These are phyloP conservation scores for Coecobrya sp. DNA, from an alignment of 2,888 invertebrate species.

Conservation along the genomic window DNA sequence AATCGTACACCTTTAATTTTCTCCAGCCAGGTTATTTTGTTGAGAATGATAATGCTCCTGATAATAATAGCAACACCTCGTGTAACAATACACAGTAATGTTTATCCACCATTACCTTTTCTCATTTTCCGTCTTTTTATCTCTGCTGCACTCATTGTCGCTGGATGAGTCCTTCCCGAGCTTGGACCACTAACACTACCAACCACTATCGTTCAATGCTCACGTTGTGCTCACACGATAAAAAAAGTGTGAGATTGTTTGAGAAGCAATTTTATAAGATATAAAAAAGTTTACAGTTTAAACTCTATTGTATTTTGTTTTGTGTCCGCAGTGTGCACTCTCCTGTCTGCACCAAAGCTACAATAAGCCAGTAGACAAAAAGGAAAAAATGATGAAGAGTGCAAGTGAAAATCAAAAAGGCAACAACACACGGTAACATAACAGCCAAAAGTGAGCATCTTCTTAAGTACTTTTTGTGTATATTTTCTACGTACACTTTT, in stretches of 20 bases:
- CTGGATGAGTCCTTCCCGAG: neutral
- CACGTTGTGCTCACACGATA: neutral
- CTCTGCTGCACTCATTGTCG: neutral
- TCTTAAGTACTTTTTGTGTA: conserved; percentile 15
- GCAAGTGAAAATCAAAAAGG: conserved; percentile 21
- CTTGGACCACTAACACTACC: too few relatives aligned
- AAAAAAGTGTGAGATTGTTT: conserved; percentile 20
- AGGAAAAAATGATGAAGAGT: neutral
- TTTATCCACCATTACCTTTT: neutral
- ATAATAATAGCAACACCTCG: too few relatives aligned
- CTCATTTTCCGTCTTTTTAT: neutral
- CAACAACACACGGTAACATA: neutral
- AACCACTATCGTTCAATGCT: neutral
- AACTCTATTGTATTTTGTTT: conserved; percentile 2
- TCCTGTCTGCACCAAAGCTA: neutral
- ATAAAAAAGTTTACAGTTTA: conserved; percentile 23
- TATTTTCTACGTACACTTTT: neutral
- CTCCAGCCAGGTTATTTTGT: too few relatives aligned
- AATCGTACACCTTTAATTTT: too few relatives aligned
- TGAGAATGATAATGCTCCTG: too few relatives aligned
- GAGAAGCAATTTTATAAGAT: conserved; percentile 14
- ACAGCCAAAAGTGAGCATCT: neutral
- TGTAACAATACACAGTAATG: neutral
- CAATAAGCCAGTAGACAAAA: neutral
- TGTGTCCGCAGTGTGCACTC: neutral